Evolutionary conservation across 2,888 invertebrate genomes (phyloP).

Genomic region (Sturmia bella): DNA sequence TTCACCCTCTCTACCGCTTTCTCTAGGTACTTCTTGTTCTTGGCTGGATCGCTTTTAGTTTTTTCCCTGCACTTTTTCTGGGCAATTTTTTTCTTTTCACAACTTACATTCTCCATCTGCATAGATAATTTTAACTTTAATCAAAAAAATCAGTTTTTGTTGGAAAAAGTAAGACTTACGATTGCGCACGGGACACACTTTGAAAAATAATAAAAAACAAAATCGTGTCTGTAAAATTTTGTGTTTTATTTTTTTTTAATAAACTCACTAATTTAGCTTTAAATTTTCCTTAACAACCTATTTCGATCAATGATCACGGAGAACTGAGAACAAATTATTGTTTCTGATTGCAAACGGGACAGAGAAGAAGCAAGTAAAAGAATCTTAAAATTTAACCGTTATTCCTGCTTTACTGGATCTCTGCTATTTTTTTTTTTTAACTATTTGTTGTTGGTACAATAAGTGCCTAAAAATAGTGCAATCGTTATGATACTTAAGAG

Average conservation of each 20-base stretch:
- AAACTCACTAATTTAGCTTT: not conserved
- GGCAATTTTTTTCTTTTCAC: too few species aligned
- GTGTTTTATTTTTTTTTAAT: not conserved
- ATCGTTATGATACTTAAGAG: too few species aligned
- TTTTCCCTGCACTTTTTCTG: too few species aligned
- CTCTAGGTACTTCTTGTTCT: conserved; percentile 11
- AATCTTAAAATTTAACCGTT: conserved; percentile 8
- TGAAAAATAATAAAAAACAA: not conserved
- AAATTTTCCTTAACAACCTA: too few species aligned
- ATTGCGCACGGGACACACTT: not conserved
- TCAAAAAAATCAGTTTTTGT: too few species aligned
- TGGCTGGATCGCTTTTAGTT: conserved; percentile 12
- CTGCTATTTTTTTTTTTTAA: not conserved
- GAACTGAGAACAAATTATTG: not conserved
- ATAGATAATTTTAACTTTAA: conserved; percentile 2
- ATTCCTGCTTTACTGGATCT: conserved; percentile 3
- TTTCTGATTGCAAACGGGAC: conserved; percentile 5
- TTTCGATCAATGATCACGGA: conserved; percentile 15
- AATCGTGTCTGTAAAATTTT: not conserved
- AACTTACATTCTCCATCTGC: too few species aligned
- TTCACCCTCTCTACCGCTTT: too few species aligned
- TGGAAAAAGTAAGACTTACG: not conserved
- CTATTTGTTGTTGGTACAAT: not conserved
- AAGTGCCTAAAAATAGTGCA: too few species aligned
- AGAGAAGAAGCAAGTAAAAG: not conserved